Evolutionary conservation across 2,797 vertebrate species (phyloP).

Genomic region (Macropus fuliginosus): DNA sequence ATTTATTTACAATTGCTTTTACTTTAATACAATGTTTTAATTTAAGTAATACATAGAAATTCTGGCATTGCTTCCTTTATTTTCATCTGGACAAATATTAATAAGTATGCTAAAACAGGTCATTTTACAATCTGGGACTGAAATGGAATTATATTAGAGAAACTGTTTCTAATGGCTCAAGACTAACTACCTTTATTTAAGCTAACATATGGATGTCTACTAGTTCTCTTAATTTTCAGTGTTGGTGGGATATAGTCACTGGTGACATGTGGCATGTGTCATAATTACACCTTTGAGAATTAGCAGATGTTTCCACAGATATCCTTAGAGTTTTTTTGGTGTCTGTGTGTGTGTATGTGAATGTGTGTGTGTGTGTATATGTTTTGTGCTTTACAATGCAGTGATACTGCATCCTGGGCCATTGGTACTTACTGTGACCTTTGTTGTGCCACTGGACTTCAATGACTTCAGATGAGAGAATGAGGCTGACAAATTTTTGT

Average conservation of each 20-base stretch:
- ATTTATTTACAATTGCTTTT: background rate
- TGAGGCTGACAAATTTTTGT: background rate
- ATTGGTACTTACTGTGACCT: background rate
- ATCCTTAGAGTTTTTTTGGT: conserved; percentile 27
- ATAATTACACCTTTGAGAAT: conserved; percentile 77
- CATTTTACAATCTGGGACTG: conserved; percentile 59
- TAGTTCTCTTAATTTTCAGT: conserved; percentile 82
- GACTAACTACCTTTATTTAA: conserved; percentile 58
- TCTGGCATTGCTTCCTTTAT: conserved; percentile 39
- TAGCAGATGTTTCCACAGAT: conserved; percentile 78
- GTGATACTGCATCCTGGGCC: background rate
- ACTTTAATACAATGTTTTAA: background rate
- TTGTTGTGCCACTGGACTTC: background rate
- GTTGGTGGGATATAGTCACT: conserved; percentile 77
- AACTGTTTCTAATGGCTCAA: conserved; percentile 73
- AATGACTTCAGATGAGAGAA: background rate
- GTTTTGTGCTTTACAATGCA: background rate
- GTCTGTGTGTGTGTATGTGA: background rate
- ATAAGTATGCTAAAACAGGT: conserved; percentile 63
- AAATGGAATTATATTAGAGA: conserved; percentile 65
- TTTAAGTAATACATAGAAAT: conserved; percentile 11
- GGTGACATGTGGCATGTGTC: conserved; percentile 78
- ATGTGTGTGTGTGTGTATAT: background rate
- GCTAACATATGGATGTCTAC: conserved; percentile 78
- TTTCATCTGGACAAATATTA: conserved; percentile 55